phyloP scores from a whole-genome alignment of 2,888 invertebrate genomes.

The Cryptocephalus moraei region DNA sequence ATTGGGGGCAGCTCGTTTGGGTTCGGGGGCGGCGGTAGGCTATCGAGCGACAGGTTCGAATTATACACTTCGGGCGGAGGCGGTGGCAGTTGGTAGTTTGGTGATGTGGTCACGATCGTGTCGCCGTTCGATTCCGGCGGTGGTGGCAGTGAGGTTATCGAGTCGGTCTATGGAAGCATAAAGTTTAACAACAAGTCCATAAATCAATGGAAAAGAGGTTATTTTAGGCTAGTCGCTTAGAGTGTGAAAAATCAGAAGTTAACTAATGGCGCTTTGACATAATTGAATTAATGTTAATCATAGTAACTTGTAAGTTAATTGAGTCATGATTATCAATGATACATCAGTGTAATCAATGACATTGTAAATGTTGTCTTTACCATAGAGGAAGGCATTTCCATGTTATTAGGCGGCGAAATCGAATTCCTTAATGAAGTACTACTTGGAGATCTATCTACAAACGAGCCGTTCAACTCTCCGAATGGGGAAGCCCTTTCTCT shows the following conservation, averaged over 20 bases:
- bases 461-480: slow-evolving; percentile 25
- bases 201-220: no score
- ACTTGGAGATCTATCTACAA: slow-evolving; percentile 28
- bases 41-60: slow-evolving; percentile 68
- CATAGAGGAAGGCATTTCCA: slow-evolving; percentile 35
- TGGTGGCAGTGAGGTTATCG: slow-evolving; percentile 44
- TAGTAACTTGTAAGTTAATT: no score
- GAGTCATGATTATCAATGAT: no score
- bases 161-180: slow-evolving; percentile 40
- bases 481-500: slow-evolving; percentile 41
- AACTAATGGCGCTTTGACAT: no score
- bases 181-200: no score
- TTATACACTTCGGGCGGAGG: slow-evolving; percentile 67
- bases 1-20: slow-evolving; percentile 44
- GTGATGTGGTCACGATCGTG: slow-evolving; percentile 35
- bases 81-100: slow-evolving; percentile 52
- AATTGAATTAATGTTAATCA: no score
- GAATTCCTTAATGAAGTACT: slow-evolving; percentile 27
- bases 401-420: slow-evolving; percentile 18
- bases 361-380: slow-evolving; percentile 19
- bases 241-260: no score
- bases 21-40: slow-evolving; percentile 69
- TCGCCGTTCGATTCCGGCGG: slow-evolving; percentile 43
- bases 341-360: no score
- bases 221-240: no score